Evolutionary conservation across 2,113 vertebrate genomes (phyloP).

Genomic region (Ceyx margarethae): DNA sequence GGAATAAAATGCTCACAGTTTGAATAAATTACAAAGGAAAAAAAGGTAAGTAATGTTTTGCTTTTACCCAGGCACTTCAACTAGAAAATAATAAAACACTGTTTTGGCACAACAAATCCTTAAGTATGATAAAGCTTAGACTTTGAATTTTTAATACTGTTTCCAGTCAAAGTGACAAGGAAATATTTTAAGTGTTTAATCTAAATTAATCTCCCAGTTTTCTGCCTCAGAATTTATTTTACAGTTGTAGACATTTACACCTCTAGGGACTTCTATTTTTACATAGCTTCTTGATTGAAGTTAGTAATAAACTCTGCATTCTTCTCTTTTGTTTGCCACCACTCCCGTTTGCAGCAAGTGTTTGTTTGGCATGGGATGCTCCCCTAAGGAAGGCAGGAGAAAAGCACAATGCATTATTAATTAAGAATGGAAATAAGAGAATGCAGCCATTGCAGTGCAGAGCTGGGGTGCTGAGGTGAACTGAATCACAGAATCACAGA

Average conservation of each 20-base stretch:
- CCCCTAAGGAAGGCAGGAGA: background rate
- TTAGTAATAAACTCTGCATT: background rate
- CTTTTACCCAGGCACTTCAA: background rate
- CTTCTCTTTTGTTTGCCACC: background rate
- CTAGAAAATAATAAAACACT: background rate
- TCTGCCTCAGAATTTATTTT: background rate
- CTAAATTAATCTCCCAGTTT: background rate
- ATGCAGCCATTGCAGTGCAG: background rate
- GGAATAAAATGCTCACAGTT: background rate
- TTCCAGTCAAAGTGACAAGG: background rate
- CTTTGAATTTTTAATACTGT: background rate
- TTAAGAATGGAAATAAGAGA: background rate
- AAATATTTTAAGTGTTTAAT: background rate
- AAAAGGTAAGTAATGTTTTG: background rate
- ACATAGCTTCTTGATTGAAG: background rate
- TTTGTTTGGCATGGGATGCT: background rate
- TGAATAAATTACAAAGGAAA: background rate
- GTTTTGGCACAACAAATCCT: background rate
- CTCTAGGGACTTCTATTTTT: background rate
- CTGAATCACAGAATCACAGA: background rate
- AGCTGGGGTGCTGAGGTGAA: background rate
- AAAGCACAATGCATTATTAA: background rate
- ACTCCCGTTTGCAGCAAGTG: background rate
- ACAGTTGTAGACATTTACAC: background rate
- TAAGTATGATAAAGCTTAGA: background rate